Conservation (phyloP, 1,140 invertebrate species). For the Drosophila sp. region DNA sequence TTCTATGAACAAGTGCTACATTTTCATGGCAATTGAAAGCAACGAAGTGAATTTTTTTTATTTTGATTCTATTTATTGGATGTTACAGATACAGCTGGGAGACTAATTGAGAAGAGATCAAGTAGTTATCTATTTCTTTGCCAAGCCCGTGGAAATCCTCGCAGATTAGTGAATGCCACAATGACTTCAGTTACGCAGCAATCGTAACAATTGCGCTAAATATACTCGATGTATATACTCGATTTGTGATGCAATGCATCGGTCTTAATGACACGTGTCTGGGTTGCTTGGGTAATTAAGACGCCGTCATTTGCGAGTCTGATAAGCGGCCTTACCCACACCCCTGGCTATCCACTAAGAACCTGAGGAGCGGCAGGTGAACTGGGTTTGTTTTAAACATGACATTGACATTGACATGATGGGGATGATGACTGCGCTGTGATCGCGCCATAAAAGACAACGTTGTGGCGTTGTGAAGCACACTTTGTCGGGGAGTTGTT, state of each 20-base stretch:
- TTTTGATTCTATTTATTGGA: too few relatives aligned
- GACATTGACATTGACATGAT: slow-evolving; percentile 49
- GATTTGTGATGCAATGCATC: slow-evolving; percentile 18
- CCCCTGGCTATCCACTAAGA: not conserved
- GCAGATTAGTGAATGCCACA: not conserved
- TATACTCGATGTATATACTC: not conserved
- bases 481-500: not conserved
- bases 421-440: slow-evolving; percentile 1
- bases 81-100: too few relatives aligned
- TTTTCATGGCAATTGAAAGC: too few relatives aligned
- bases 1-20: too few relatives aligned
- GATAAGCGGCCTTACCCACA: slow-evolving; percentile 19
- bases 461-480: not conserved
- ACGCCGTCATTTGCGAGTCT: slow-evolving; percentile 18
- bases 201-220: not conserved
- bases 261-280: slow-evolving; percentile 19
- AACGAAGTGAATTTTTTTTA: too few relatives aligned
- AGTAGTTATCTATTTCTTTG: too few relatives aligned
- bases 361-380: not conserved
- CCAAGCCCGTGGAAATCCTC: not conserved
- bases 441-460: slow-evolving; percentile 16
- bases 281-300: slow-evolving; percentile 35
- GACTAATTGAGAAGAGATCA: too few relatives aligned
- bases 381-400: not conserved
- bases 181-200: not conserved